Conservation (phyloP, 2,888 invertebrate genomes). For the Neoitamus cyanurus region DNA sequence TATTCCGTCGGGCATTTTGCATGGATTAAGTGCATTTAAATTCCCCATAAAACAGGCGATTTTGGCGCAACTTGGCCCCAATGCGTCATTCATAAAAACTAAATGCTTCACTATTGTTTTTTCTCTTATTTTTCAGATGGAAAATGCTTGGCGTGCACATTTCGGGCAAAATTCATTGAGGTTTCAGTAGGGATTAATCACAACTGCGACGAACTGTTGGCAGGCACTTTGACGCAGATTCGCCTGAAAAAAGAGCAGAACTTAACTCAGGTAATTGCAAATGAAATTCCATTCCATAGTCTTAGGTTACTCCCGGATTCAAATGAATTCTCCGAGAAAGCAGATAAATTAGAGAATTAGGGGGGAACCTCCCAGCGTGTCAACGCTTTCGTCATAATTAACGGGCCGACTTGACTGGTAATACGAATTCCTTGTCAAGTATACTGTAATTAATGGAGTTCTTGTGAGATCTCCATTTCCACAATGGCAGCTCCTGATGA, state of each 20-base stretch:
- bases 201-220: conserved; percentile 94
- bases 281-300: not conserved
- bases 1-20: not conserved
- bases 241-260: conserved; percentile 80
- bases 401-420: not conserved
- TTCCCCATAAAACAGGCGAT: conserved; percentile 9
- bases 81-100: not conserved
- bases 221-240: conserved; percentile 92
- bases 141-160: conserved; percentile 89
- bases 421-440: conserved; percentile 8
- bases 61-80: not conserved
- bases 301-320: not conserved
- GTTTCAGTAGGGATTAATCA: conserved; percentile 97
- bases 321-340: not conserved
- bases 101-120: conserved; percentile 28
- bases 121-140: conserved; percentile 78
- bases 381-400: conserved; percentile 15
- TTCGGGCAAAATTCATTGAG: conserved; percentile 93
- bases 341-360: not conserved
- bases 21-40: conserved; percentile 6
- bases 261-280: conserved; percentile 64
- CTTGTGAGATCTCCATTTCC: not conserved
- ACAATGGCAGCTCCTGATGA: not conserved
- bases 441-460: conserved; percentile 8
- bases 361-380: not conserved